Base-by-base conservation (phyloP, 2,888 invertebrate genomes). In the Sinotaia quadrata region DNA sequence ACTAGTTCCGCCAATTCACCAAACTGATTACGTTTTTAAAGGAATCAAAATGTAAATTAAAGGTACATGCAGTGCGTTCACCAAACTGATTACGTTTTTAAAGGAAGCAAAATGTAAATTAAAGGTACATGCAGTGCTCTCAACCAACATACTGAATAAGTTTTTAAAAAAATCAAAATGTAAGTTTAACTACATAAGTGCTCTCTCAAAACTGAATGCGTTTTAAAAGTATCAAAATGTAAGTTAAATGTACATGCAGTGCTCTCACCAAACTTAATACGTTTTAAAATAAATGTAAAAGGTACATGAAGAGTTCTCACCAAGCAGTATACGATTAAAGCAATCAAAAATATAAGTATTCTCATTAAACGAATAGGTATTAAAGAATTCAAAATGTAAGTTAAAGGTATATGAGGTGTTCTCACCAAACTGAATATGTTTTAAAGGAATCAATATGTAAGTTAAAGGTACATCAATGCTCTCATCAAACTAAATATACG, bases 1-100 rank as follows among this genome's bases (percentile, higher is more conserved):
- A 73, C 27, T 33, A 73, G 31, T 15, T 73, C 67, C 0, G 65
- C 65, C 31, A 65, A 27, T 7, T 65, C 65, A 24, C 8, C 10
- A 41, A 8, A 41, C 41, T 41, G 41, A 41, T 41, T 18, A 41
- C 18, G 41, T 8, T 41, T 41, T 8, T 21, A n/a, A 51, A 21
- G 21, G 12, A 21, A 21, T 51, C 8, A 10, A n/a, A 21, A 51
- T n/a, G 8, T 12, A 51, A 10, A 51, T 10, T 51, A n/a, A 51
- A 8, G 10, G 21, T 8, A 10, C 8, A 41, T 41, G 10, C 18
- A 41, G 8, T 8, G 41, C 18, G 41, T 18, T 12, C 41, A 41
- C 41, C 41, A 18, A 41, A 12, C 8, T 41, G 41, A 18, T 41
- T 41, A 41, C 41, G 18, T 8, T 41, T 41, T 8, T 21, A n/a